Evolutionary conservation across 2,888 invertebrate genomes (phyloP), one percentile per base, ranked within the genome.

Genomic region (Baccha elongata): DNA sequence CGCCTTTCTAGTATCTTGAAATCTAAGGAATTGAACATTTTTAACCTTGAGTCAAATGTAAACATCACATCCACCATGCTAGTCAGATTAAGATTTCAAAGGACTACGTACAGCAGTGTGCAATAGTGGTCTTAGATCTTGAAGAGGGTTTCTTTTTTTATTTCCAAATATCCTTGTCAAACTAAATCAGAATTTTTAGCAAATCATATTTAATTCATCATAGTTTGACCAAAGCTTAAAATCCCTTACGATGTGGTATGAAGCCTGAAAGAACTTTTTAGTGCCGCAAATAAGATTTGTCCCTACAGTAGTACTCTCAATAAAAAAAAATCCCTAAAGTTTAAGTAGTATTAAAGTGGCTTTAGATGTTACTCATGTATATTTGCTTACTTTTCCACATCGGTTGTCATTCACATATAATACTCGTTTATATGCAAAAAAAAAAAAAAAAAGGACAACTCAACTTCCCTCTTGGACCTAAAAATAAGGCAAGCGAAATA

Each of bases 401-500:
- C 42, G 42, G 26, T 60, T 26, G n/a, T 42, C 26, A 17, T 26
- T 42, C 42, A 42, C 26, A 21, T 15, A 7, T 13, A 15, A 8
- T 17, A 17, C 42, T 37, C 23, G 37, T 55, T 55, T 55, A n/a
- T 60, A 44, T 60, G 42, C 60, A 42, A 37, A 37, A 21, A 21
- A 21, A 26, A 23, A 7, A 23, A 26, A 10, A 37, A 58, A 37
- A 58, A 58, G 53, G 53, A 55, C 53, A 35, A 29, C 15, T 10
- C 53, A 35, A 29, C 15, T 10, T 60, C 42, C 17, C 13, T 42
- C 13, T 42, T 17, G 29, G 17, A 15, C 60, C 17, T 17, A 29
- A 44, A 60, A 8, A 44, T 44, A 44, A 44, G 42, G 23, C 60
- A 60, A 29, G 42, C 60, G 60, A 60, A 60, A 60, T 60, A 44